These are phyloP conservation scores for Odontomyia ornata DNA, from an alignment of 2,888 invertebrate species.

Conservation along the genomic window DNA sequence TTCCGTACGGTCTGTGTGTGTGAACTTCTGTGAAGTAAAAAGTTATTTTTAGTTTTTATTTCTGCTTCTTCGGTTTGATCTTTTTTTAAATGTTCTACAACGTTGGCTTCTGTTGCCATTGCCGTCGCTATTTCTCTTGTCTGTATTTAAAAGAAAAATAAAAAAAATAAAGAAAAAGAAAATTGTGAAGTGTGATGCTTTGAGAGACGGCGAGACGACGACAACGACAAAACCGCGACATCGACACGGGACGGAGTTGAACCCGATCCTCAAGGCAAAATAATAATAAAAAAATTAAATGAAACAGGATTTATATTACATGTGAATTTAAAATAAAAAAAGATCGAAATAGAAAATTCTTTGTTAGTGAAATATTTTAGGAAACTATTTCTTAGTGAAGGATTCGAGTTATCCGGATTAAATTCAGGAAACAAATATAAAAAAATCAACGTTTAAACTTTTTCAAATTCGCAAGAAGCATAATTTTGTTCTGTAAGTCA, in stretches of 20 bases:
- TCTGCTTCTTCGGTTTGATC: slow-evolving; percentile 22
- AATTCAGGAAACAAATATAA: no score
- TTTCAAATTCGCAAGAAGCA: neutral
- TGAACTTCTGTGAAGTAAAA: slow-evolving; percentile 35
- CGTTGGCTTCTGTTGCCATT: slow-evolving; percentile 30
- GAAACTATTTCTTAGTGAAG: neutral
- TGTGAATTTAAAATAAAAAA: neutral
- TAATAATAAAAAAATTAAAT: slow-evolving; percentile 9
- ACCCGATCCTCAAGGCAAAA: neutral
- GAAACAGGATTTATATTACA: neutral
- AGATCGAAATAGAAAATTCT: neutral
- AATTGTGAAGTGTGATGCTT: slow-evolving; percentile 12
- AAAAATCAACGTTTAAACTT: no score
- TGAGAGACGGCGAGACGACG: slow-evolving; percentile 30
- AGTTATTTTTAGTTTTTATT: slow-evolving; percentile 41
- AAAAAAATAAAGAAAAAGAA: neutral
- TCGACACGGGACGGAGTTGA: slow-evolving; percentile 15
- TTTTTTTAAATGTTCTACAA: slow-evolving; percentile 34
- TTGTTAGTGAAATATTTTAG: neutral
- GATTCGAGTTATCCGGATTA: no score
- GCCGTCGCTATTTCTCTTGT: neutral
- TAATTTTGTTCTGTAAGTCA: slow-evolving; percentile 7
- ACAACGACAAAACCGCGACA: slow-evolving; percentile 10
- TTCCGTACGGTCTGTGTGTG: neutral
- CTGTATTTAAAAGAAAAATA: slow-evolving; percentile 9